These are phyloP conservation scores for Monochamus saltuarius DNA, from an alignment of 1,140 invertebrate species.

Conservation along the genomic window DNA sequence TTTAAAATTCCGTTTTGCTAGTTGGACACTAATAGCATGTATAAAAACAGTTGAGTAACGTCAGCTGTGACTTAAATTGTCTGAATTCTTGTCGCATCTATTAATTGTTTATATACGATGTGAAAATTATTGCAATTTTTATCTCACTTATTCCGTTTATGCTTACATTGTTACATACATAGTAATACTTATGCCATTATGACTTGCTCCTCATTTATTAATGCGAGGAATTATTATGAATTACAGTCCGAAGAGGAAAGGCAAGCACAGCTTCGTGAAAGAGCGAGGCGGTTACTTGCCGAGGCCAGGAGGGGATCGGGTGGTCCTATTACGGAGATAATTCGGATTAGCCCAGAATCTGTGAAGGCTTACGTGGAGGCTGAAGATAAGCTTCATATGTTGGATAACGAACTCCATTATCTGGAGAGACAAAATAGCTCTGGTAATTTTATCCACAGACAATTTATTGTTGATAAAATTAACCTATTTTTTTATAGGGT, in stretches of 20 bases:
- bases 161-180: too few relatives aligned
- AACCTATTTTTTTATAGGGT: constrained; percentile 23
- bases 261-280: constrained; percentile 79
- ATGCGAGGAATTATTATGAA: constrained; percentile 9
- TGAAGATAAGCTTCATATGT: constrained; percentile 35
- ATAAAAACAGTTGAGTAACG: too few relatives aligned
- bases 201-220: too few relatives aligned
- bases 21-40: too few relatives aligned
- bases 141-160: too few relatives aligned
- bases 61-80: too few relatives aligned
- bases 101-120: too few relatives aligned
- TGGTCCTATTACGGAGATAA: constrained; percentile 44
- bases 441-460: constrained; percentile 14
- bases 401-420: constrained; percentile 31
- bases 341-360: constrained; percentile 37
- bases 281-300: constrained; percentile 85
- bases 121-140: too few relatives aligned
- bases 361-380: constrained; percentile 33
- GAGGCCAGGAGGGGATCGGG: constrained; percentile 72
- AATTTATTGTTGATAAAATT: neutral
- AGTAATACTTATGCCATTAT: too few relatives aligned
- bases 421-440: constrained; percentile 33
- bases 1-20: too few relatives aligned
- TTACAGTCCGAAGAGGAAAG: constrained; percentile 75
- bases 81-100: too few relatives aligned